Percentiles rank a stretch among this genome's conserved stretches.
Evolutionary conservation across 1,140 invertebrate species (phyloP).

Genomic region (Drosophila serrata): DNA sequence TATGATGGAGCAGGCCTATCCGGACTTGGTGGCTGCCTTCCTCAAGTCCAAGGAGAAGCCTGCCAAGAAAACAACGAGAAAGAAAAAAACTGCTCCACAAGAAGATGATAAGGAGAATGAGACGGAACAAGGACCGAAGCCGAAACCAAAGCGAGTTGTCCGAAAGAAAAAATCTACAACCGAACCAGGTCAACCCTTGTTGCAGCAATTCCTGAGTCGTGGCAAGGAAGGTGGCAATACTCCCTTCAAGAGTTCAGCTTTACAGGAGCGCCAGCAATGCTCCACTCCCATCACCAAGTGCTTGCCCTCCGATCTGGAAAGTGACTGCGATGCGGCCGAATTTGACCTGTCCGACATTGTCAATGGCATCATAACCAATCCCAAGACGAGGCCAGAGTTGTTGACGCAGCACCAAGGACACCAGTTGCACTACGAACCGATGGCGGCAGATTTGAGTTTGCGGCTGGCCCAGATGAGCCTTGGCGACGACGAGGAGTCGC

Average conservation of each 20-base stretch:
- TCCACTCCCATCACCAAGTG: slow-evolving; percentile 72
- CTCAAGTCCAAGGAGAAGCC: slow-evolving; percentile 87
- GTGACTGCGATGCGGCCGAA: slow-evolving; percentile 82
- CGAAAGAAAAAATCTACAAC: slow-evolving; percentile 51
- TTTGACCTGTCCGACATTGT: slow-evolving; percentile 88
- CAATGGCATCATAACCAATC: slow-evolving; percentile 86
- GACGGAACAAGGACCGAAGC: background rate
- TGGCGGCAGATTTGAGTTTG: slow-evolving; percentile 60
- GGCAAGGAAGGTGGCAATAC: slow-evolving; percentile 32
- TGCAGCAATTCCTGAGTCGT: slow-evolving; percentile 82
- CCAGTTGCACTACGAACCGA: slow-evolving; percentile 63
- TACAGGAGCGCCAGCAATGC: slow-evolving; percentile 47
- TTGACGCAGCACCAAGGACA: slow-evolving; percentile 58
- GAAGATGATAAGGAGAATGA: slow-evolving; percentile 31
- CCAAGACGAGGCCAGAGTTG: slow-evolving; percentile 50
- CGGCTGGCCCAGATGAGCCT: slow-evolving; percentile 56
- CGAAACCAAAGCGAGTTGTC: slow-evolving; percentile 24
- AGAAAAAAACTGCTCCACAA: slow-evolving; percentile 79
- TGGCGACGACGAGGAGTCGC: background rate
- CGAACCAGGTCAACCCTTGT: slow-evolving; percentile 50
- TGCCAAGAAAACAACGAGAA: slow-evolving; percentile 80
- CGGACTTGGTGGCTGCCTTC: slow-evolving; percentile 88
- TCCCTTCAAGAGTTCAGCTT: slow-evolving; percentile 30
- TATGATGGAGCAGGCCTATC: slow-evolving; percentile 89
- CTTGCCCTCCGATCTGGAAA: slow-evolving; percentile 69